Evolutionary conservation across 2,888 invertebrate species (phyloP).

Genomic region (Drosophila melanosoma): DNA sequence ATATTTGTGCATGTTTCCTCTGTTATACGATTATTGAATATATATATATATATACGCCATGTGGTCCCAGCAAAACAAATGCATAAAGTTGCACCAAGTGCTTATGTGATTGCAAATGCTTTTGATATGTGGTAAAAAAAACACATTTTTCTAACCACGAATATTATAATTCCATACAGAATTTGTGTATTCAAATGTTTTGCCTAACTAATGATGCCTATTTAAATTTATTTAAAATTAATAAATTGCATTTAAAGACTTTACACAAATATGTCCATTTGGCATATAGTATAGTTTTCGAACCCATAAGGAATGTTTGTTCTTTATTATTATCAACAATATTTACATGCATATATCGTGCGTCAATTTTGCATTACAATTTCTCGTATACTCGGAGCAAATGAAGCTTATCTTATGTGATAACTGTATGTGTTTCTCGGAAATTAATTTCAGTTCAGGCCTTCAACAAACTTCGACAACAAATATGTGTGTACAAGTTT

Average conservation of each 20-base stretch:
- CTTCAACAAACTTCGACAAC: neutral
- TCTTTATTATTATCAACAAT: neutral
- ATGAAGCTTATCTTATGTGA: neutral
- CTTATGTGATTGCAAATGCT: constrained; percentile 30
- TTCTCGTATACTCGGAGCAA: neutral
- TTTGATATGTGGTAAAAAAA: neutral
- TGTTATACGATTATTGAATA: constrained; percentile 51
- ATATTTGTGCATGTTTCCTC: constrained; percentile 59
- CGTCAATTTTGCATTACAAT: neutral
- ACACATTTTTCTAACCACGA: neutral
- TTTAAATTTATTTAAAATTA: neutral
- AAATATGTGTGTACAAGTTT: neutral
- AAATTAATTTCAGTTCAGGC: too few relatives aligned
- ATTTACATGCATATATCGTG: neutral
- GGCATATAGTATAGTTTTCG: neutral
- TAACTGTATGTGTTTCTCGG: neutral
- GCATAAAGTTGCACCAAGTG: constrained; percentile 11
- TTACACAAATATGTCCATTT: neutral
- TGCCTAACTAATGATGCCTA: neutral
- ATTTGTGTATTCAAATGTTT: neutral
- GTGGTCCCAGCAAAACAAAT: constrained; percentile 25
- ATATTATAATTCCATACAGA: neutral
- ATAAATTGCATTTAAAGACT: neutral
- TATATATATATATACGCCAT: too few relatives aligned
- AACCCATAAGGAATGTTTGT: neutral